Evolutionary conservation across 2,888 invertebrate genomes (phyloP).

Genomic region (Pterostichus madidus): DNA sequence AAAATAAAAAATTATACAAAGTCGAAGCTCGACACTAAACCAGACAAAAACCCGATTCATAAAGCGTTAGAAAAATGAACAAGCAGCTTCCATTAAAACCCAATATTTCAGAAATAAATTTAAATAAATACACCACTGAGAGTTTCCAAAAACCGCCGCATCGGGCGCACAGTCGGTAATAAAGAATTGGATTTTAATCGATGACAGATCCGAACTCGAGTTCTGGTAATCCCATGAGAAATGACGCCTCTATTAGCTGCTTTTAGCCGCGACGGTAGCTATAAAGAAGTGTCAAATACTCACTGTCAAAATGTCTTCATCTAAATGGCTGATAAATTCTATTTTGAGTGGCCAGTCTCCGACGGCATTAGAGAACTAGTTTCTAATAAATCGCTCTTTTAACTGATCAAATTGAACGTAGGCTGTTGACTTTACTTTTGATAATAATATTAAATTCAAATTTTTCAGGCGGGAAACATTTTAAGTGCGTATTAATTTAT

Average conservation of each 20-base stretch:
- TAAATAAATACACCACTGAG: slow-evolving; percentile 57
- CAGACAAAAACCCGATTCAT: slow-evolving; percentile 35
- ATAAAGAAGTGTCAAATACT: slow-evolving; percentile 66
- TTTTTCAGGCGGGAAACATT: slow-evolving; percentile 40
- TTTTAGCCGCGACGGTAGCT: slow-evolving; percentile 57
- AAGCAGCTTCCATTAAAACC: slow-evolving; percentile 54
- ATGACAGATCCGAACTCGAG: slow-evolving; percentile 48
- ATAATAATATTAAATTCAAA: slow-evolving; percentile 55
- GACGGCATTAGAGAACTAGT: slow-evolving; percentile 37
- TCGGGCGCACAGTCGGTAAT: slow-evolving; percentile 44
- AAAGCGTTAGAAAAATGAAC: slow-evolving; percentile 56
- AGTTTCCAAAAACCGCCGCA: slow-evolving; percentile 47
- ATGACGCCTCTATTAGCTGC: slow-evolving; percentile 60
- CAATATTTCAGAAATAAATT: slow-evolving; percentile 57
- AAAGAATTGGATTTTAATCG: slow-evolving; percentile 66
- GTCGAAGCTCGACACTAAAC: slow-evolving; percentile 39
- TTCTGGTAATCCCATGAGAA: slow-evolving; percentile 62
- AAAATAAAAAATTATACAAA: slow-evolving; percentile 52
- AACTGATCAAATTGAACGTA: slow-evolving; percentile 47
- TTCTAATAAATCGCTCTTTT: slow-evolving; percentile 57
- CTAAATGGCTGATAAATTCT: slow-evolving; percentile 66
- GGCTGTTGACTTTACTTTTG: slow-evolving; percentile 38
- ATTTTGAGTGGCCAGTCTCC: slow-evolving; percentile 60
- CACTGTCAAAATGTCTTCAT: slow-evolving; percentile 66
- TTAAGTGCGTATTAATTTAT: slow-evolving; percentile 54